These are phyloP conservation scores for Syngnathoides biaculeatus DNA, from an alignment of 2,113 vertebrate species.

Conservation along the genomic window DNA sequence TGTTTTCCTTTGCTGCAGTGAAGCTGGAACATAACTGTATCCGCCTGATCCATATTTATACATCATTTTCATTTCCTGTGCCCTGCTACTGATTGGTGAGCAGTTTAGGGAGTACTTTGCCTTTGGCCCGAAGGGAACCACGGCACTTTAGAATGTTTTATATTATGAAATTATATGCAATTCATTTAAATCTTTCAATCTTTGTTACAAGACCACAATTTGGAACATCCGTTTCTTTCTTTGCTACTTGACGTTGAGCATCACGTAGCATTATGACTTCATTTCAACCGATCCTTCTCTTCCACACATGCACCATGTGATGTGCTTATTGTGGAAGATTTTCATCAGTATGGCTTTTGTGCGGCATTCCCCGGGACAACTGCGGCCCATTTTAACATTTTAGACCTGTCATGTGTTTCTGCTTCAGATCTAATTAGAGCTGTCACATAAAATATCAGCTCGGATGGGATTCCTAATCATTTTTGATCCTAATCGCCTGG, in stretches of 20 bases:
- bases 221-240: slow-evolving; percentile 40
- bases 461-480: slow-evolving; percentile 68
- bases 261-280: slow-evolving; percentile 52
- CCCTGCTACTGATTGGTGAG: neutral
- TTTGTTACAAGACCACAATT: slow-evolving; percentile 32
- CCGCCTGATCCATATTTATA: neutral
- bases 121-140: no score
- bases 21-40: neutral
- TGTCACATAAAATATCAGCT: slow-evolving; percentile 70
- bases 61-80: neutral
- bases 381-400: slow-evolving; percentile 68
- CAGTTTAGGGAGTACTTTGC: no score
- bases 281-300: slow-evolving; percentile 8
- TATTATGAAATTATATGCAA: neutral
- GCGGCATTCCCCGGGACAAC: slow-evolving; percentile 70
- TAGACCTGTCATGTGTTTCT: slow-evolving; percentile 72
- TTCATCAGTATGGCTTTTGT: slow-evolving; percentile 66
- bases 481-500: slow-evolving; percentile 57
- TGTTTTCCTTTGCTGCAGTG: neutral
- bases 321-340: slow-evolving; percentile 59
- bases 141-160: neutral
- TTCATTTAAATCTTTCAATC: slow-evolving; percentile 15
- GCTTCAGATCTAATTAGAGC: slow-evolving; percentile 65
- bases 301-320: slow-evolving; percentile 33
- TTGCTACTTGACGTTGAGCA: slow-evolving; percentile 62